Conservation (phyloP, 2,888 invertebrate genomes). For the Drosophila phalerata region DNA sequence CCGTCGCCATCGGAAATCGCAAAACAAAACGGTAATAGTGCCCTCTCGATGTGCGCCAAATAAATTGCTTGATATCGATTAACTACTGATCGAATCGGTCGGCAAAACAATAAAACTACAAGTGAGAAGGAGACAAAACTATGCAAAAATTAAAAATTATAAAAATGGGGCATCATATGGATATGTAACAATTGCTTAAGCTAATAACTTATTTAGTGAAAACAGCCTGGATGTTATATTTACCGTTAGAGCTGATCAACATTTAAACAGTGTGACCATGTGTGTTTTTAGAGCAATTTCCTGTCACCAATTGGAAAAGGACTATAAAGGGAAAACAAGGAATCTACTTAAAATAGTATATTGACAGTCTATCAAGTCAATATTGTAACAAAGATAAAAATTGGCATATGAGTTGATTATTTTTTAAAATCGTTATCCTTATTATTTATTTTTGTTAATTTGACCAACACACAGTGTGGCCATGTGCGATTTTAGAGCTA, state of each 20-base stretch:
- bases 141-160: not conserved
- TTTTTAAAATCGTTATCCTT: too few relatives aligned
- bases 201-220: not conserved
- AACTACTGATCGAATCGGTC: slow-evolving; percentile 7
- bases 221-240: not conserved
- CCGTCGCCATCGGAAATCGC: slow-evolving; percentile 71
- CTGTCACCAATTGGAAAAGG: slow-evolving; percentile 8
- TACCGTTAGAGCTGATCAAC: slow-evolving; percentile 48
- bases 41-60: slow-evolving; percentile 34
- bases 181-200: not conserved
- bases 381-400: not conserved
- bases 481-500: not conserved
- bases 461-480: slow-evolving; percentile 41
- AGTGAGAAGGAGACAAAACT: slow-evolving; percentile 8
- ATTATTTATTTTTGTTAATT: too few relatives aligned
- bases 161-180: not conserved
- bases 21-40: slow-evolving; percentile 70
- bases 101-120: slow-evolving; percentile 3
- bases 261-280: slow-evolving; percentile 24
- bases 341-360: not conserved
- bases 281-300: too few relatives aligned
- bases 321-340: not conserved
- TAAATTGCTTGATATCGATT: slow-evolving; percentile 14
- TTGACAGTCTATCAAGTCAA: not conserved
- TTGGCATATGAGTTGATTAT: not conserved